phyloP scores from a whole-genome alignment of 2,113 vertebrate genomes.

The Amblyornis subalaris region DNA sequence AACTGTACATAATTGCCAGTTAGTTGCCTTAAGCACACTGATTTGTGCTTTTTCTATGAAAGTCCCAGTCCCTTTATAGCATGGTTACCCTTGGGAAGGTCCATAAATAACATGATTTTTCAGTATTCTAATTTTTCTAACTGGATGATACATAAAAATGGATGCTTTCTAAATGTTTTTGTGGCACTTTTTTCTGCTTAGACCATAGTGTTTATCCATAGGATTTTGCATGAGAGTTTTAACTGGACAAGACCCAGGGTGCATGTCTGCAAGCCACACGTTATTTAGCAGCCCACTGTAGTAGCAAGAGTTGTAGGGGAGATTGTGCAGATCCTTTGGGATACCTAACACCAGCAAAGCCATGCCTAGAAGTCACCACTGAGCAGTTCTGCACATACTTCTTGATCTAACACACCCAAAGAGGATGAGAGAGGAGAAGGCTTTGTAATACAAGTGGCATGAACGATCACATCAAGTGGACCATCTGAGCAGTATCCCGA shows the following conservation, averaged over 20 bases:
- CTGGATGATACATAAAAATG: neutral
- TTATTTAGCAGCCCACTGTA: neutral
- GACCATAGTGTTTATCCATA: neutral
- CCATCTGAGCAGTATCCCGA: neutral
- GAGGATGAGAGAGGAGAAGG: neutral
- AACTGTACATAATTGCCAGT: slow-evolving; percentile 45
- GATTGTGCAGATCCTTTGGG: neutral
- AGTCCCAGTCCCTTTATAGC: neutral
- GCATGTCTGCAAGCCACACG: neutral
- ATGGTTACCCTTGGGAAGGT: slow-evolving; percentile 24
- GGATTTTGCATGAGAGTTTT: neutral
- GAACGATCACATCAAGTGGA: neutral
- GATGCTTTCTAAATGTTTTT: neutral
- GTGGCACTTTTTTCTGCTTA: neutral
- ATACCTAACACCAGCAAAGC: neutral
- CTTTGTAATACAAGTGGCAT: neutral
- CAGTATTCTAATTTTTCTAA: neutral
- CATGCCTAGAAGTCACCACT: neutral
- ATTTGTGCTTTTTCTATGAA: slow-evolving; percentile 23
- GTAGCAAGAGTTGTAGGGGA: neutral
- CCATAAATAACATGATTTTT: slow-evolving; percentile 14
- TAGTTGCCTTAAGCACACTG: slow-evolving; percentile 28
- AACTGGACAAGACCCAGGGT: neutral
- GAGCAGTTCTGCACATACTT: neutral
- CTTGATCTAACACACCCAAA: neutral